Percentiles rank a stretch among this genome's conserved stretches.
Evolutionary conservation across 2,113 vertebrate genomes (phyloP).

Genomic region (Eupsittula cactorum): DNA sequence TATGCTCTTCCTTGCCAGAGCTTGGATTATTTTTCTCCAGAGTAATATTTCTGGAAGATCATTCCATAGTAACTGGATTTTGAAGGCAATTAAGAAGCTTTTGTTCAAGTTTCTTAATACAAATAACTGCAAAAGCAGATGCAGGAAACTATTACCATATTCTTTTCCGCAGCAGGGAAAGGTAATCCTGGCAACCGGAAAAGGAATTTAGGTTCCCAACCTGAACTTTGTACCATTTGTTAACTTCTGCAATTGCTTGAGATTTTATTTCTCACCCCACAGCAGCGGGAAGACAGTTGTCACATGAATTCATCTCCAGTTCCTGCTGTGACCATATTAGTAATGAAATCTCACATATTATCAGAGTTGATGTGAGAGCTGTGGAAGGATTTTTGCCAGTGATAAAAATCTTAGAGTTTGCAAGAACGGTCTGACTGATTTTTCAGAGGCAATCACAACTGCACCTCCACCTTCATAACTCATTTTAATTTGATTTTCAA

Average conservation of each 20-base stretch:
- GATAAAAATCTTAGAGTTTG: neutral
- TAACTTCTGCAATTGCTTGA: neutral
- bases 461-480: neutral
- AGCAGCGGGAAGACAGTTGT: neutral
- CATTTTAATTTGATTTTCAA: neutral
- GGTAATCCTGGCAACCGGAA: neutral
- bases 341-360: neutral
- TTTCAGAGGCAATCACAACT: neutral
- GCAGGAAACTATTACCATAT: neutral
- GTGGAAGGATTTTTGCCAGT: neutral
- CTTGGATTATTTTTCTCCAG: neutral
- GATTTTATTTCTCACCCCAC: neutral
- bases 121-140: neutral
- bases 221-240: neutral
- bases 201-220: neutral
- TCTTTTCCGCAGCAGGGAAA: neutral
- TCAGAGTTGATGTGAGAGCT: neutral
- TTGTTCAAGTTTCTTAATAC: neutral
- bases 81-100: neutral
- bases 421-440: neutral
- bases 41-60: neutral
- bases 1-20: neutral
- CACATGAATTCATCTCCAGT: neutral
- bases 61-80: neutral
- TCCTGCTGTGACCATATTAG: neutral